These are phyloP conservation scores for Resseliella maxima DNA, from an alignment of 2,888 invertebrate genomes.

Conservation along the genomic window DNA sequence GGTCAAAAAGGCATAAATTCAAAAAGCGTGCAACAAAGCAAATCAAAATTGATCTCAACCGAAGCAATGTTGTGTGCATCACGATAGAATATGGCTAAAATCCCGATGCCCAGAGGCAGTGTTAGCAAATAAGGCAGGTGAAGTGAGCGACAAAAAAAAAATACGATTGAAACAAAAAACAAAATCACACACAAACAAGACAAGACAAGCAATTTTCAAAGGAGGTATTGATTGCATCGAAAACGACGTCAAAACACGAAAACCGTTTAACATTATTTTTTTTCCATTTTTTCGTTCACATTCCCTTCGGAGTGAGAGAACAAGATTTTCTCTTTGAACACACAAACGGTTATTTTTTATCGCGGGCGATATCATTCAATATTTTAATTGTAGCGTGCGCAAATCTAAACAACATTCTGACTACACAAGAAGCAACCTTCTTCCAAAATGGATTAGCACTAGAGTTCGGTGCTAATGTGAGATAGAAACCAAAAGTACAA, in stretches of 20 bases:
- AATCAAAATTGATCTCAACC: neutral
- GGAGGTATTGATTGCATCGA: conserved; percentile 21
- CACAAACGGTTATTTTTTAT: conserved; percentile 36
- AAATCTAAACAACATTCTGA: neutral
- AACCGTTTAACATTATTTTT: conserved; percentile 12
- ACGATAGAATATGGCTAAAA: neutral
- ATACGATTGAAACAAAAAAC: neutral
- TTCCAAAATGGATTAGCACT: neutral
- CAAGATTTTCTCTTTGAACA: neutral
- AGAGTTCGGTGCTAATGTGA: neutral
- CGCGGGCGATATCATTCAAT: conserved; percentile 40
- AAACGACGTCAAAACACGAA: conserved; percentile 32
- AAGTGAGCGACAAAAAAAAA: neutral
- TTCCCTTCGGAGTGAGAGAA: neutral
- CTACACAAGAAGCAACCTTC: neutral
- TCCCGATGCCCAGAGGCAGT: neutral
- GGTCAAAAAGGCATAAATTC: neutral
- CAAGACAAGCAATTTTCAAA: conserved; percentile 34
- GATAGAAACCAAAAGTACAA: conserved; percentile 45
- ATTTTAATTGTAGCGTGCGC: conserved; percentile 15
- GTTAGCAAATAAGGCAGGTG: neutral
- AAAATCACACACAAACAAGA: too few relatives aligned
- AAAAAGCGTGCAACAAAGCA: neutral
- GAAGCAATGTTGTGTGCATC: conserved; percentile 1
- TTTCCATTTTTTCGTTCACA: neutral